phyloP scores from a whole-genome alignment of 2,113 vertebrate species.

The Phyllopteryx taeniolatus region DNA sequence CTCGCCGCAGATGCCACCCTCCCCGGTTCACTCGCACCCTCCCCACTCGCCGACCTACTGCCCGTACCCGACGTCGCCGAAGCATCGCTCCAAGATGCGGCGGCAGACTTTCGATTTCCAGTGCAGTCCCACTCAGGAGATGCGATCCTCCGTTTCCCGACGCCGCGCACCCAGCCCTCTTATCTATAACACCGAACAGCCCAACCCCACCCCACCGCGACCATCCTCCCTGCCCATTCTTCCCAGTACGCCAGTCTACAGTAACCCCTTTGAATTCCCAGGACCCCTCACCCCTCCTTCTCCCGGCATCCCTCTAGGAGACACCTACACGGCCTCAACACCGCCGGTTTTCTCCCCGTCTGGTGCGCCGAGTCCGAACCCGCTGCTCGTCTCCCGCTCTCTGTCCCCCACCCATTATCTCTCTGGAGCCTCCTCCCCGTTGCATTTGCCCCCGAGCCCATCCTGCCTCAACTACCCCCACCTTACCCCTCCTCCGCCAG shows the following conservation, averaged over 20 bases:
- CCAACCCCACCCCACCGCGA: constrained; percentile 79
- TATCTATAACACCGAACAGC: constrained; percentile 79
- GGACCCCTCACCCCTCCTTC: constrained; percentile 70
- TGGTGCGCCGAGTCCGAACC: constrained; percentile 65
- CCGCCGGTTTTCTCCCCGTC: constrained; percentile 74
- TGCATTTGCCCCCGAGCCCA: constrained; percentile 70
- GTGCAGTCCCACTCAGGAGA: constrained; percentile 66
- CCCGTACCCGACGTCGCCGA: constrained; percentile 78
- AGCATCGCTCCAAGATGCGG: constrained; percentile 73
- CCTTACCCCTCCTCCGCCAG: constrained; percentile 78
- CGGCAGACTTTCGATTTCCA: constrained; percentile 75
- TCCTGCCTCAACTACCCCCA: constrained; percentile 81
- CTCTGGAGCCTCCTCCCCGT: constrained; percentile 73
- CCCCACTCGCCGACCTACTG: constrained; percentile 81
- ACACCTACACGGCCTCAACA: constrained; percentile 71
- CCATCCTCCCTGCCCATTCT: constrained; percentile 89
- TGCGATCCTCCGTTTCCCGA: constrained; percentile 67
- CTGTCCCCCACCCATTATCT: constrained; percentile 87
- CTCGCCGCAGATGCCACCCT: constrained; percentile 80
- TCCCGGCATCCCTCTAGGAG: constrained; percentile 72
- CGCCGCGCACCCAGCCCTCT: constrained; percentile 86
- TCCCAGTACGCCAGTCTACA: constrained; percentile 75
- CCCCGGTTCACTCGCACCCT: constrained; percentile 70
- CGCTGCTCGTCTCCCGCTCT: constrained; percentile 77
- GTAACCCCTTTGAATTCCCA: constrained; percentile 70